These are phyloP conservation scores for Enhydra lutris DNA, from an alignment of 2,113 vertebrate species.

Conservation along the genomic window DNA sequence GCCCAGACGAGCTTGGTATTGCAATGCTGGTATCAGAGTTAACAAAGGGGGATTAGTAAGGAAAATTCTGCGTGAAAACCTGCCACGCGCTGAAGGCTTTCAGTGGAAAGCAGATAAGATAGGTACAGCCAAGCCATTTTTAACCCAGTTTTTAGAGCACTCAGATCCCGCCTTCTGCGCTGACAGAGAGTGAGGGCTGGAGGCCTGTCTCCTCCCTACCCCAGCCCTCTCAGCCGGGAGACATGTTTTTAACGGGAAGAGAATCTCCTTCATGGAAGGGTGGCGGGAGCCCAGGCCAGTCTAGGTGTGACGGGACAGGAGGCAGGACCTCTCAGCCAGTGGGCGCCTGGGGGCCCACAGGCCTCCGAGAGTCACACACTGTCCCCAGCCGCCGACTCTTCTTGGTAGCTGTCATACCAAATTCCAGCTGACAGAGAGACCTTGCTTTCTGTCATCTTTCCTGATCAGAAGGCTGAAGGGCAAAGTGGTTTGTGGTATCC, in stretches of 20 bases:
- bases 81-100: slow-evolving; percentile 81
- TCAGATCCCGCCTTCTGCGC: slow-evolving; percentile 39
- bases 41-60: slow-evolving; percentile 85
- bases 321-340: rapidly evolving
- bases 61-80: slow-evolving; percentile 83
- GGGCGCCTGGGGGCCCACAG: background rate
- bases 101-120: slow-evolving; percentile 85
- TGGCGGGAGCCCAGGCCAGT: rapidly evolving
- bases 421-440: background rate
- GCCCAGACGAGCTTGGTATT: slow-evolving; percentile 75
- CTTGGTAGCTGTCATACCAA: background rate
- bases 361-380: background rate
- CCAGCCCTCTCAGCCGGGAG: background rate
- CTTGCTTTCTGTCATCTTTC: background rate
- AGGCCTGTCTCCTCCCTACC: background rate
- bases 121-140: slow-evolving; percentile 83
- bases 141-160: slow-evolving; percentile 84
- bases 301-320: rapidly evolving
- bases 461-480: background rate
- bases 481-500: rapidly evolving
- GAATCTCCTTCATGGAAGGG: background rate
- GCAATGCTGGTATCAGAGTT: slow-evolving; percentile 80
- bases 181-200: slow-evolving; percentile 48
- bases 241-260: background rate
- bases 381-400: background rate